Conservation (phyloP, 2,797 vertebrate genomes). For the Neosilurus mollespiculum region DNA sequence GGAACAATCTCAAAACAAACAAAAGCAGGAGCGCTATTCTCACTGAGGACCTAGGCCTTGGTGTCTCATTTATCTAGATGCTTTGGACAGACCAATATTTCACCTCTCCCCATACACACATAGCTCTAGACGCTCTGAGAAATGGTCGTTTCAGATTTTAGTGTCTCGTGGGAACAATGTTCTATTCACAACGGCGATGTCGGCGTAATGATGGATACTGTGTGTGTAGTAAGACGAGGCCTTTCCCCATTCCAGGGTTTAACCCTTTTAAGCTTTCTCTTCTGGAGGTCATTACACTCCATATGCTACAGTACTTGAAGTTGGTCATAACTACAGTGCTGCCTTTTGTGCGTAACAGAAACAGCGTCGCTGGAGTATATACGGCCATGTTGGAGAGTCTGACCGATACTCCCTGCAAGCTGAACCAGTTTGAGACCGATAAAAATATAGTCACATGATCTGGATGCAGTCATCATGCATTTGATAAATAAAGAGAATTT, state of each 20-base stretch:
- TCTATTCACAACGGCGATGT: constrained; percentile 69
- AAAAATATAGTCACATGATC: not conserved
- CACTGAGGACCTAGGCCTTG: constrained; percentile 67
- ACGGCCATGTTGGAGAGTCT: constrained; percentile 1
- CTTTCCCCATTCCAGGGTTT: constrained; percentile 51
- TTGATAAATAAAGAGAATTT: not conserved
- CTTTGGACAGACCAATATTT: constrained; percentile 63
- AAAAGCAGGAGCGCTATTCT: constrained; percentile 55
- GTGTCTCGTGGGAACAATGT: constrained; percentile 70
- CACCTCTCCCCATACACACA: constrained; percentile 20
- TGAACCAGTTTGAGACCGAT: not conserved
- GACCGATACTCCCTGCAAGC: not conserved
- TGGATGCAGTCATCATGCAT: not conserved
- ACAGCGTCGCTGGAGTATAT: not conserved
- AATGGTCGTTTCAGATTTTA: constrained; percentile 59
- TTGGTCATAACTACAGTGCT: constrained; percentile 61
- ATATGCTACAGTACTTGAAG: constrained; percentile 52
- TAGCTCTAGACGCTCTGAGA: constrained; percentile 58
- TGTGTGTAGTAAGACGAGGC: constrained; percentile 48
- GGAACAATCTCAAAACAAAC: constrained; percentile 77
- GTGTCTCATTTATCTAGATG: constrained; percentile 75
- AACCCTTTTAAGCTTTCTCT: constrained; percentile 47
- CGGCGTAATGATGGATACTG: constrained; percentile 56
- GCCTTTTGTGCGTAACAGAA: constrained; percentile 19
- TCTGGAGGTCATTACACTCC: constrained; percentile 9